Conservation (phyloP, 2,797 vertebrate species). For the Artibeus jamaicensis region DNA sequence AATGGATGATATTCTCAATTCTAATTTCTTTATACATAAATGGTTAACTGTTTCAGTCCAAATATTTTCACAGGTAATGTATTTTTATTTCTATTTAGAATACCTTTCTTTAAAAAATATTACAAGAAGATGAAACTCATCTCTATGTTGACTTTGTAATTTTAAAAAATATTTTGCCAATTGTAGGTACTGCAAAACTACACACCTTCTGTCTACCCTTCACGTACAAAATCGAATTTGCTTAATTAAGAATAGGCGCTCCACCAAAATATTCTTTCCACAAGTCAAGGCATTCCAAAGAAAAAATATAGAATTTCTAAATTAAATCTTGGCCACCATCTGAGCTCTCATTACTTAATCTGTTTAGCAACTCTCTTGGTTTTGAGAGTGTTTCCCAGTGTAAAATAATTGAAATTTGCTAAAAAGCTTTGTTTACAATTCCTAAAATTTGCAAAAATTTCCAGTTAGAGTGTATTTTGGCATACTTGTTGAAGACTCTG, state of each 20-base stretch:
- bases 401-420: neutral
- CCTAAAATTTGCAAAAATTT: neutral
- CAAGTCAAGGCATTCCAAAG: neutral
- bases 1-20: neutral
- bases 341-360: neutral
- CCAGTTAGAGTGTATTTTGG: neutral
- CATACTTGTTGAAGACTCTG: neutral
- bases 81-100: neutral
- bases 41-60: neutral
- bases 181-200: neutral
- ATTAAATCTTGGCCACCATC: neutral
- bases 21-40: neutral
- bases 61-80: neutral
- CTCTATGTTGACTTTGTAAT: neutral
- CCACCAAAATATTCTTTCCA: neutral
- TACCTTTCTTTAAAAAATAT: neutral
- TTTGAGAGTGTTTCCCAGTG: neutral
- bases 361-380: neutral
- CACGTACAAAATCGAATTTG: slow-evolving; percentile 1
- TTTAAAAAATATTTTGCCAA: neutral
- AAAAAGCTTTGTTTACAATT: neutral
- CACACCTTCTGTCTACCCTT: neutral
- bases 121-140: neutral
- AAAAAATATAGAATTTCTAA: neutral
- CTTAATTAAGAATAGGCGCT: neutral